Evolutionary conservation across 2,888 invertebrate genomes (phyloP).

Genomic region (Germaria angustata): DNA sequence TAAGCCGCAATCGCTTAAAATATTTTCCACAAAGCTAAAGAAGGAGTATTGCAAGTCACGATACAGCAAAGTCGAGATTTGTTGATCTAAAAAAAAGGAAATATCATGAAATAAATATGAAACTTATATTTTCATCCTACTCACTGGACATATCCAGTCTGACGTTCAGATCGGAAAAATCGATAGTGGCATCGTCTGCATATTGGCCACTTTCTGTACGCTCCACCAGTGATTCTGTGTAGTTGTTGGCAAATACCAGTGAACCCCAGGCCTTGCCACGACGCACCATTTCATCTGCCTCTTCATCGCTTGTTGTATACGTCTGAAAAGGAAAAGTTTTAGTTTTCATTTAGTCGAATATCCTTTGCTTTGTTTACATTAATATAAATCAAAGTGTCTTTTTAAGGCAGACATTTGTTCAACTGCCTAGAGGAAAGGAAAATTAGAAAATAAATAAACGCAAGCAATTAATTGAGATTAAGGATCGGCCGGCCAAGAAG

Average conservation of each 20-base stretch:
- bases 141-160: conserved; percentile 92
- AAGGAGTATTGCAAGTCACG: conserved; percentile 88
- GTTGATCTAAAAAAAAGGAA: conserved; percentile 85
- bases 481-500: no score
- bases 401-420: background rate
- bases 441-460: background rate
- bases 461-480: background rate
- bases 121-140: background rate
- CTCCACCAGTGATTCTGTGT: conserved; percentile 84
- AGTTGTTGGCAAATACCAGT: conserved; percentile 87
- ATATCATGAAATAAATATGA: background rate
- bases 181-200: conserved; percentile 82
- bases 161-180: conserved; percentile 85
- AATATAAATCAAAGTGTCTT: conserved; percentile 15
- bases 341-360: background rate
- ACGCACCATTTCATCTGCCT: conserved; percentile 85
- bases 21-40: conserved; percentile 84
- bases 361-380: background rate
- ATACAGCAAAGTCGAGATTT: conserved; percentile 90
- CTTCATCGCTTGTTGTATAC: conserved; percentile 80
- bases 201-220: conserved; percentile 83
- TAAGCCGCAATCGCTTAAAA: conserved; percentile 84
- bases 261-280: conserved; percentile 89
- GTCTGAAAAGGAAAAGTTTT: conserved; percentile 39
- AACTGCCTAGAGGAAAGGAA: background rate